Evolutionary conservation across 2,113 vertebrate genomes (phyloP).

Genomic region (Hirundichthys speculiger): DNA sequence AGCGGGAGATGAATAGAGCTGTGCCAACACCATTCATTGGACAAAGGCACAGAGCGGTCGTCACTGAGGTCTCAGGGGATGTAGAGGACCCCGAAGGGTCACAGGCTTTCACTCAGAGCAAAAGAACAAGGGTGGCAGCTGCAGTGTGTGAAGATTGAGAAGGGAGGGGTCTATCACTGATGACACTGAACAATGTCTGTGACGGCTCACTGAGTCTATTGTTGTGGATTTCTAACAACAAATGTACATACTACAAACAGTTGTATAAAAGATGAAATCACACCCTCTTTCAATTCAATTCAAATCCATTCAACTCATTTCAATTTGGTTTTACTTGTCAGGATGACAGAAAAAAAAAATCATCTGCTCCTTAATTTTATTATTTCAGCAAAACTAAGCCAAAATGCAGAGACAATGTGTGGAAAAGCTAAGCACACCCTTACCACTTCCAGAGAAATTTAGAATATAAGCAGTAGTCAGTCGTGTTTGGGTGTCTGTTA

Average conservation of each 20-base stretch:
- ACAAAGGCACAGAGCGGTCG: constrained; percentile 64
- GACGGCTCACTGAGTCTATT: constrained; percentile 72
- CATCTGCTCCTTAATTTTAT: too few species aligned
- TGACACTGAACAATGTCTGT: constrained; percentile 68
- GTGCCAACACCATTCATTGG: constrained; percentile 50
- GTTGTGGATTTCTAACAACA: constrained; percentile 46
- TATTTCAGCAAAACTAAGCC: too few species aligned
- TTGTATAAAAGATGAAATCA: not conserved
- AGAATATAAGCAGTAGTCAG: too few species aligned
- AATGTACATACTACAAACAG: constrained; percentile 20
- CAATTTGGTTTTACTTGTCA: too few species aligned
- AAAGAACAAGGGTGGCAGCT: constrained; percentile 33
- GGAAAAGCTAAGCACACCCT: too few species aligned
- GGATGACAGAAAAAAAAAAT: too few species aligned
- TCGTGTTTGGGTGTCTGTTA: too few species aligned
- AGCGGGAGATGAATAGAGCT: constrained; percentile 66
- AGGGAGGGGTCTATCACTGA: constrained; percentile 51
- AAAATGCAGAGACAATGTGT: too few species aligned
- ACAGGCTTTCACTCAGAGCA: constrained; percentile 36
- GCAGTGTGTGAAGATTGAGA: constrained; percentile 26
- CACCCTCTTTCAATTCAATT: too few species aligned
- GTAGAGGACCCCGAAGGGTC: constrained; percentile 46
- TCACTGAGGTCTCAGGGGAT: constrained; percentile 61
- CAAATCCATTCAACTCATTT: too few species aligned
- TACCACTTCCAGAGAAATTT: too few species aligned